These are phyloP conservation scores for Siderastrea radians DNA, from an alignment of 92 coral and sea anemone genomes.

Conservation along the genomic window DNA sequence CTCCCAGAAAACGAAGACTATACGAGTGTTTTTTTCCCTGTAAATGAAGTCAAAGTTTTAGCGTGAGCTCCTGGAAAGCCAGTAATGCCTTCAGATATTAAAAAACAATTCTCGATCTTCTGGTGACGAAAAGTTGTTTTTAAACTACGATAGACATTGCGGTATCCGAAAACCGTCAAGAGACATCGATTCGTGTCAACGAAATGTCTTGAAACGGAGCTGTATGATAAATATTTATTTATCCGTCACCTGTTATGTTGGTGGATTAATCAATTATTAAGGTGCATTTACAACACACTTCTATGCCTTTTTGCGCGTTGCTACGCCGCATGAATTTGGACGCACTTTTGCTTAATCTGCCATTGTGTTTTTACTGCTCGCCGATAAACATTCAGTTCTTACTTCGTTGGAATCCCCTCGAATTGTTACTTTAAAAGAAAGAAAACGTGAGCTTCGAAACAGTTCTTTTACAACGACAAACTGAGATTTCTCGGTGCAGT, in stretches of 20 bases:
- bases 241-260: slow-evolving; percentile 15
- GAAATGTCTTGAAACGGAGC: slow-evolving; percentile 3
- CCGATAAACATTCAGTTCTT: not conserved
- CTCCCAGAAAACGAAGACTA: too few relatives aligned
- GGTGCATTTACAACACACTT: not conserved
- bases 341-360: slow-evolving; percentile 24
- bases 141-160: too few relatives aligned
- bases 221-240: not conserved
- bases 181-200: not conserved
- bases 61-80: too few relatives aligned
- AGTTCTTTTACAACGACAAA: too few relatives aligned
- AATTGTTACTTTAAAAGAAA: not conserved
- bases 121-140: not conserved
- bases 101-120: not conserved
- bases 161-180: too few relatives aligned
- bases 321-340: not conserved
- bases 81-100: not conserved
- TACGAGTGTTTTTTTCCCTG: too few relatives aligned
- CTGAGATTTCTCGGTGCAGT: not conserved
- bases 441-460: not conserved
- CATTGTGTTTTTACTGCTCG: not conserved
- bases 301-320: slow-evolving; percentile 13
- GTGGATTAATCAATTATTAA: slow-evolving; percentile 46
- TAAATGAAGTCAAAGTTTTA: too few relatives aligned
- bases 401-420: not conserved